Conservation (phyloP, 2,113 vertebrate species). For the Bothrops jararaca region DNA sequence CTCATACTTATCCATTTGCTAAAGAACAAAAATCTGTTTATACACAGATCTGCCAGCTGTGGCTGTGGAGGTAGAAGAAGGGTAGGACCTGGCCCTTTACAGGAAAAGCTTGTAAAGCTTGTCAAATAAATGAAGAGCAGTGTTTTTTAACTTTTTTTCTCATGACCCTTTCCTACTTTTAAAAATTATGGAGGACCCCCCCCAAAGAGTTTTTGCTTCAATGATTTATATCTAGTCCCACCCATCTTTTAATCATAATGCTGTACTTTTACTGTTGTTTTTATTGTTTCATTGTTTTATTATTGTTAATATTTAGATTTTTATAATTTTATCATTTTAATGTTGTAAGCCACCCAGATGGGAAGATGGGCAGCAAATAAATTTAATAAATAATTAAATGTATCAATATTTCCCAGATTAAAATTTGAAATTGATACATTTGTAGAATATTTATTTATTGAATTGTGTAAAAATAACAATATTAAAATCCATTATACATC, state of each 20-base stretch:
- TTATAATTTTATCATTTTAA: neutral
- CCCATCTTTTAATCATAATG: neutral
- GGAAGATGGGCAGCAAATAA: neutral
- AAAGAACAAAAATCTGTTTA: neutral
- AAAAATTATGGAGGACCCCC: neutral
- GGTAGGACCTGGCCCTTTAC: neutral
- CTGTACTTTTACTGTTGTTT: neutral
- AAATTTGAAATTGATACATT: neutral
- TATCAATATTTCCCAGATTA: neutral
- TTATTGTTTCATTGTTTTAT: neutral
- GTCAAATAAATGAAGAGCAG: neutral
- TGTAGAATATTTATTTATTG: neutral
- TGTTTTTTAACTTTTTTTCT: neutral
- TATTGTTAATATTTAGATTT: neutral
- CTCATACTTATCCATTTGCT: neutral
- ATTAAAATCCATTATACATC: neutral
- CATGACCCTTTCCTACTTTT: neutral
- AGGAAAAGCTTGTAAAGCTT: neutral
- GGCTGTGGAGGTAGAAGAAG: neutral
- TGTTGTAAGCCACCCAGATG: neutral
- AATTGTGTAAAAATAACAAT: neutral
- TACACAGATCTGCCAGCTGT: neutral
- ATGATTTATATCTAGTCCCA: neutral
- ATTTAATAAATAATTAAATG: neutral
- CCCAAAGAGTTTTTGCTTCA: neutral